Evolutionary conservation across 2,888 invertebrate species (phyloP), one percentile per base, ranked within the genome.

Genomic region (Bedellia somnulentella): DNA sequence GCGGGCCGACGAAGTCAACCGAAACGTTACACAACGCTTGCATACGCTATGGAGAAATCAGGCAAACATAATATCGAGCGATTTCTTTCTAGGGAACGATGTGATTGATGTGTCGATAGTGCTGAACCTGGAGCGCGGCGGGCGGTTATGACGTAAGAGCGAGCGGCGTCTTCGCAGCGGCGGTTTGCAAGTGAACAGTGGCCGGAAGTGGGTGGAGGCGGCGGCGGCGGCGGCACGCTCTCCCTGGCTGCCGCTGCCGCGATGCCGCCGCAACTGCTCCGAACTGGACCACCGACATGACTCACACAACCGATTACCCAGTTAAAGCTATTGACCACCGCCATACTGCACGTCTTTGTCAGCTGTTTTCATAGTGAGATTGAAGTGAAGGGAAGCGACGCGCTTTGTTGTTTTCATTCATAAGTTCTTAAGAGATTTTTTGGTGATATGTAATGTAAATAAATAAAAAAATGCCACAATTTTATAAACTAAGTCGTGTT

Each of bases 21-120:
- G 81, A 21, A 81, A 86, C 45, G 77, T 90, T 1, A 84, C 85
- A 1, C 63, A 73, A 16, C 86, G 88, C 73, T 80, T 89, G 12
- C 52, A 75, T 29, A 81, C 82, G 4, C 77, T 78, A 23, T 88
- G 87, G 87, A 73, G 82, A 26, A 58, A 70, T 9, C 78, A 78
- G 31, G 84, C 83, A 6, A 89, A 88, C 52, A 82, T 88, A 15
- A 79, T 89, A 2, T 82, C 88, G 1, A 80, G 85, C 4, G 89
- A 89, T 55, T 89, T 83, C 52, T 85, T 87, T 46, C 68, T 86
- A 36, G 82, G 80, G 11, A 86, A 84, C 25, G 86, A 87, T 49
- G 70, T 89, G 16, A 73, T 88, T 25, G 85, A 87, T 46, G 57
- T 82, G 24, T 82, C 85, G 2, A 81, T 85, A 43, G 67, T 75